Conservation (phyloP, 2,888 invertebrate genomes). For the Apotomis betuletana region DNA sequence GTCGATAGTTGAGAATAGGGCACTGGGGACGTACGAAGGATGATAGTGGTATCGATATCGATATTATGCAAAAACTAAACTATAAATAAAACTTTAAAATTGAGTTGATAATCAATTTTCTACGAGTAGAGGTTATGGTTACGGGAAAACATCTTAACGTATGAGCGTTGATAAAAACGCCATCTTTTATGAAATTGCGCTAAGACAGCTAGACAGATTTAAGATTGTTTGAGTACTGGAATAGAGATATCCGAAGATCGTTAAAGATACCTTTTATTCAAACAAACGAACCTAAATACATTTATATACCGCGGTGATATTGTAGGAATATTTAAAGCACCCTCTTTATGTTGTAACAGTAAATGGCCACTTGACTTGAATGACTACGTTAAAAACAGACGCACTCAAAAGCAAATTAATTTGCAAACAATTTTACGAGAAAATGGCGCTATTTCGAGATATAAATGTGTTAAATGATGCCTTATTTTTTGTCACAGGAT, state of each 20-base stretch:
- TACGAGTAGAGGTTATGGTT: too few species aligned
- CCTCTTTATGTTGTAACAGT: neutral
- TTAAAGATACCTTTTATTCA: too few species aligned
- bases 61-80: neutral
- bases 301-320: too few species aligned
- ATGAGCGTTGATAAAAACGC: too few species aligned
- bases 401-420: constrained; percentile 1
- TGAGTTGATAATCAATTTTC: too few species aligned
- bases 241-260: too few species aligned
- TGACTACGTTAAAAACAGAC: constrained; percentile 3
- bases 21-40: constrained; percentile 6
- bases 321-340: neutral
- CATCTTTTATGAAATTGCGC: too few species aligned
- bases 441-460: neutral
- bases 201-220: too few species aligned
- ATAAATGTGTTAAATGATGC: constrained; percentile 25
- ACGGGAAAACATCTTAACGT: too few species aligned
- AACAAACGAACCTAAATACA: neutral
- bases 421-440: constrained; percentile 8
- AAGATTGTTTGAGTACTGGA: too few species aligned
- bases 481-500: constrained; percentile 19
- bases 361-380: constrained; percentile 10
- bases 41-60: constrained; percentile 4
- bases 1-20: constrained; percentile 27
- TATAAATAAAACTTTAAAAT: too few species aligned